phyloP scores from a whole-genome alignment of 1,140 invertebrate genomes.

The Neelides sp. region DNA sequence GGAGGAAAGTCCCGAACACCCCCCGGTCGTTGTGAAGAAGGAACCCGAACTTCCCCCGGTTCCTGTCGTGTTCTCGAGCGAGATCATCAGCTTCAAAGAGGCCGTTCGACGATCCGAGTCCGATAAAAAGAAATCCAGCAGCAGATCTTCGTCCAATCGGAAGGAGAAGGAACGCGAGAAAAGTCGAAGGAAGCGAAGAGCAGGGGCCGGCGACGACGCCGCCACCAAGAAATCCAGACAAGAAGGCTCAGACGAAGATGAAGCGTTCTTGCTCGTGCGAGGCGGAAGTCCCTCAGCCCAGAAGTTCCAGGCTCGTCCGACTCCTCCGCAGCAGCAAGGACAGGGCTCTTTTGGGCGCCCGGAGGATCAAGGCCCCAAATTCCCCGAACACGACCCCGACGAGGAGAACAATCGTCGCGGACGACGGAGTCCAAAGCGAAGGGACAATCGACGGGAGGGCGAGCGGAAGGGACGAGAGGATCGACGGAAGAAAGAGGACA shows the following conservation, averaged over 20 bases:
- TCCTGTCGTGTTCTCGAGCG: slow-evolving; percentile 2
- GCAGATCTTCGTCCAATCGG: slow-evolving; percentile 5
- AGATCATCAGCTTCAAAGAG: neutral
- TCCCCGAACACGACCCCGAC: slow-evolving; percentile 2
- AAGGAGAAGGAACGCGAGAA: slow-evolving; percentile 18
- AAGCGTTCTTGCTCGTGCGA: neutral
- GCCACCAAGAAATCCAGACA: neutral
- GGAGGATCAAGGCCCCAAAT: too few species aligned
- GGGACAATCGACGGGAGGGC: slow-evolving; percentile 37
- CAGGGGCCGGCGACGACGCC: neutral
- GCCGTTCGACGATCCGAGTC: neutral
- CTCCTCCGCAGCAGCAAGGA: neutral
- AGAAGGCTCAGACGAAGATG: neutral
- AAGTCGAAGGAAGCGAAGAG: slow-evolving; percentile 6
- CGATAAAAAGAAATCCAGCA: slow-evolving; percentile 10
- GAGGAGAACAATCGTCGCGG: slow-evolving; percentile 26
- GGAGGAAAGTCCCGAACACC: slow-evolving; percentile 17
- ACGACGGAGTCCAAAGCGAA: slow-evolving; percentile 35
- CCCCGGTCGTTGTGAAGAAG: slow-evolving; percentile 2
- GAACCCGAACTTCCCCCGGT: slow-evolving; percentile 5
- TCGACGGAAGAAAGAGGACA: slow-evolving; percentile 18
- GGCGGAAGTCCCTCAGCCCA: neutral
- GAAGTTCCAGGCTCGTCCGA: neutral
- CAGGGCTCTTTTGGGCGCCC: neutral
- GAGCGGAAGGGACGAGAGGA: slow-evolving; percentile 31